Percentiles rank a stretch among this genome's conserved stretches.
Evolutionary conservation across 2,888 invertebrate species (phyloP).

Genomic region (Agrypnus murinus): DNA sequence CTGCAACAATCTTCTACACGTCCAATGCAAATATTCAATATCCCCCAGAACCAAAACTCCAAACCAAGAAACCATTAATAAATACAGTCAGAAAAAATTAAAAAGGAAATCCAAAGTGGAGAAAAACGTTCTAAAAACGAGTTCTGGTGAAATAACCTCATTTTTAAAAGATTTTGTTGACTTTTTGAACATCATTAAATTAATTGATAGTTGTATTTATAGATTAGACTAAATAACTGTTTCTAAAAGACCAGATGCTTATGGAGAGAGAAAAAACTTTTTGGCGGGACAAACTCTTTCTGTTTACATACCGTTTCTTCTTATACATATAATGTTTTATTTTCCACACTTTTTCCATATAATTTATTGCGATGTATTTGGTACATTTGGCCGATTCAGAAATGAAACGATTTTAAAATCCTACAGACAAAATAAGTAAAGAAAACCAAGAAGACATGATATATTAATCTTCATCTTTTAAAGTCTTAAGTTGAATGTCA

Average conservation of each 20-base stretch:
- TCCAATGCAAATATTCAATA: no score
- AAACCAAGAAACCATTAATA: no score
- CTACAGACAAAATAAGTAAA: conserved; percentile 27
- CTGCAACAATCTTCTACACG: no score
- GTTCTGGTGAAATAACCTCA: conserved; percentile 66
- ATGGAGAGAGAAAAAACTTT: conserved; percentile 29
- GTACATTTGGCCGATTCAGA: conserved; percentile 33
- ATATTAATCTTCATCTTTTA: conserved; percentile 7
- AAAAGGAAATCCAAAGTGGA: no score
- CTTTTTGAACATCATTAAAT: conserved; percentile 68
- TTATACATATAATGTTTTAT: no score
- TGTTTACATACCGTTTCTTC: conserved; percentile 39
- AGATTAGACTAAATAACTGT: conserved; percentile 68
- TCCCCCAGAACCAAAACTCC: no score
- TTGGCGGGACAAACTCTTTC: conserved; percentile 45
- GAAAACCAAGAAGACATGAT: not conserved
- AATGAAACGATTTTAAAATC: conserved; percentile 34
- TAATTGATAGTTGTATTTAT: conserved; percentile 69
- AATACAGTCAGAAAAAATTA: no score
- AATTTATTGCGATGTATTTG: conserved; percentile 35
- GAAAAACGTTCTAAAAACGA: conserved; percentile 39
- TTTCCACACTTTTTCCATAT: conserved; percentile 39
- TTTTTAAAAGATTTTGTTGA: conserved; percentile 64
- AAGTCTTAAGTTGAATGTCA: not conserved
- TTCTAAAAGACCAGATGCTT: conserved; percentile 53